These are phyloP conservation scores for Pollicipes pollicipes DNA, from an alignment of 1,140 invertebrate species.

Conservation along the genomic window DNA sequence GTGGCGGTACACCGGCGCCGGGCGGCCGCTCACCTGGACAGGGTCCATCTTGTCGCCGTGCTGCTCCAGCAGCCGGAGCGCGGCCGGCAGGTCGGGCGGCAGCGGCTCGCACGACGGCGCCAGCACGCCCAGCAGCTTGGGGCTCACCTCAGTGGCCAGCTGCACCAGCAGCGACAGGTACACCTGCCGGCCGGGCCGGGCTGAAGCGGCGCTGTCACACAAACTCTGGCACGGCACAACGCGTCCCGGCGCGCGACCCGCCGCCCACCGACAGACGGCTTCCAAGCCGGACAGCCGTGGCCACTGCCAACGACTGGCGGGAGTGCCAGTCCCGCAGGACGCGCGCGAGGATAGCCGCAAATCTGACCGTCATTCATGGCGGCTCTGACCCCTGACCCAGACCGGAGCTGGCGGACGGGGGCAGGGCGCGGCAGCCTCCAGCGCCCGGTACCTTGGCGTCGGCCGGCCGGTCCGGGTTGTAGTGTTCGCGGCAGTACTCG, in stretches of 20 bases:
- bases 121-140: constrained; percentile 25
- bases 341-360: no score
- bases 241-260: background rate
- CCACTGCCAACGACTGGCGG: no score
- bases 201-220: constrained; percentile 5
- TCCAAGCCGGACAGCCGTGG: no score
- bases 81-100: constrained; percentile 52
- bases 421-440: no score
- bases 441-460: constrained; percentile 15
- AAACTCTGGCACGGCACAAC: background rate
- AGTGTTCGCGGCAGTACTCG: constrained; percentile 53
- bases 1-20: constrained; percentile 2
- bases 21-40: constrained; percentile 34
- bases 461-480: constrained; percentile 20
- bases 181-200: constrained; percentile 25
- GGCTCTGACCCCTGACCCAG: no score
- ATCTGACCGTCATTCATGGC: no score
- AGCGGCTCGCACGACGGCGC: constrained; percentile 27
- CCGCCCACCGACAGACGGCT: background rate
- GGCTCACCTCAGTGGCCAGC: constrained; percentile 37
- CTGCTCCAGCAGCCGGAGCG: constrained; percentile 55
- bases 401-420: no score
- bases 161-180: constrained; percentile 38
- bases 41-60: constrained; percentile 67
- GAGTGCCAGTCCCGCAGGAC: no score